Conservation (phyloP, 2,113 vertebrate species). For the Callocephalon fimbriatum region DNA sequence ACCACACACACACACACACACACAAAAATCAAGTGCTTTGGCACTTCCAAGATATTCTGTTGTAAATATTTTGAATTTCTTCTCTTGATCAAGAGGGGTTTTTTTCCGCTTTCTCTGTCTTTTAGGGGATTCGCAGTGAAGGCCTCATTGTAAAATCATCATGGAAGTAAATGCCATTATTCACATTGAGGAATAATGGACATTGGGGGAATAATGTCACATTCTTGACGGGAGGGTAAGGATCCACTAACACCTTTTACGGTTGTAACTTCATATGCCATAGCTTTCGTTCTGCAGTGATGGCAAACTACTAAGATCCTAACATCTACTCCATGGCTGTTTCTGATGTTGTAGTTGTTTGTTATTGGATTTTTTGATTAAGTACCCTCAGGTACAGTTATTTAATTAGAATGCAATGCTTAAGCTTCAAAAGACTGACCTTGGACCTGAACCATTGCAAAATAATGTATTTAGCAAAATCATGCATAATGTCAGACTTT, state of each 20-base stretch:
- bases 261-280: not conserved
- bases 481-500: not conserved
- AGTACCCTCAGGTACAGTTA: not conserved
- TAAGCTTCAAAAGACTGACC: not conserved
- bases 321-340: not conserved
- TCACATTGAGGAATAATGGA: not conserved
- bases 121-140: not conserved
- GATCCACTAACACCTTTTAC: not conserved
- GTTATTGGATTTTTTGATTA: not conserved
- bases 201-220: not conserved
- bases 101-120: not conserved
- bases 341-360: not conserved
- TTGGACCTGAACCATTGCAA: not conserved
- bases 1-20: not conserved
- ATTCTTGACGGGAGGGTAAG: not conserved
- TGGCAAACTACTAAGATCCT: not conserved
- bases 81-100: not conserved
- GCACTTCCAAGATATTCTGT: not conserved
- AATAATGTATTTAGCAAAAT: not conserved
- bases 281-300: not conserved
- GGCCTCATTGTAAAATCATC: not conserved
- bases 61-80: not conserved
- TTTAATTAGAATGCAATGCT: not conserved
- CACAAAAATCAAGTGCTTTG: not conserved
- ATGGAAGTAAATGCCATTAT: not conserved